Evolutionary conservation across 2,888 invertebrate species (phyloP).

Genomic region (Ennomos quercinarius): DNA sequence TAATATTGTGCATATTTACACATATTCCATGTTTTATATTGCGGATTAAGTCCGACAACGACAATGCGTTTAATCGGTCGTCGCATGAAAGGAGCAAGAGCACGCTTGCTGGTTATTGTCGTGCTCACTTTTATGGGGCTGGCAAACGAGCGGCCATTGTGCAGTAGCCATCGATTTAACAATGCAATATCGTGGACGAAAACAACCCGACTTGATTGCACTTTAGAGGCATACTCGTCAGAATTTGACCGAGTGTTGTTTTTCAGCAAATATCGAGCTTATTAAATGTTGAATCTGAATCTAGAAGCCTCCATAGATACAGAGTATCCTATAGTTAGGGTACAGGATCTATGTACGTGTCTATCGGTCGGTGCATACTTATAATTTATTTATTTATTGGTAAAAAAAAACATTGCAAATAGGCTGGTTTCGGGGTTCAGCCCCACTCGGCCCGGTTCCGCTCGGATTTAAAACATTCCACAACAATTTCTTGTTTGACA

Average conservation of each 20-base stretch:
- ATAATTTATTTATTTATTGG: no score
- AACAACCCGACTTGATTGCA: slow-evolving; percentile 67
- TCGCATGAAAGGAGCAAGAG: slow-evolving; percentile 49
- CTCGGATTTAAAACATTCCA: no score
- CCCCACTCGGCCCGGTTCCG: no score
- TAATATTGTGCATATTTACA: background rate
- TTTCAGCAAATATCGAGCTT: slow-evolving; percentile 13
- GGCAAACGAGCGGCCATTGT: slow-evolving; percentile 74
- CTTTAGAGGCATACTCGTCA: slow-evolving; percentile 45
- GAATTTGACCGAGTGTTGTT: slow-evolving; percentile 9
- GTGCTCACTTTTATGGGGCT: slow-evolving; percentile 70
- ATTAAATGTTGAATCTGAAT: background rate
- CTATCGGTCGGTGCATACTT: no score
- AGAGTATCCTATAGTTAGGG: no score
- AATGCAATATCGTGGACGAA: slow-evolving; percentile 68
- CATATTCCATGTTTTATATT: slow-evolving; percentile 46
- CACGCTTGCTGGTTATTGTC: slow-evolving; percentile 62
- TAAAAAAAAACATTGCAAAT: no score
- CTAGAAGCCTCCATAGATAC: no score
- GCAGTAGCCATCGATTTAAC: slow-evolving; percentile 66
- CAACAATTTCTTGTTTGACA: no score
- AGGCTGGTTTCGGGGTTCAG: no score
- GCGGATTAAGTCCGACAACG: slow-evolving; percentile 57
- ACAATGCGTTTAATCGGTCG: slow-evolving; percentile 58
- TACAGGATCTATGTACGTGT: no score